Base-by-base conservation (phyloP, 2,113 vertebrate genomes). In the Microcebus lehilahytsara region DNA sequence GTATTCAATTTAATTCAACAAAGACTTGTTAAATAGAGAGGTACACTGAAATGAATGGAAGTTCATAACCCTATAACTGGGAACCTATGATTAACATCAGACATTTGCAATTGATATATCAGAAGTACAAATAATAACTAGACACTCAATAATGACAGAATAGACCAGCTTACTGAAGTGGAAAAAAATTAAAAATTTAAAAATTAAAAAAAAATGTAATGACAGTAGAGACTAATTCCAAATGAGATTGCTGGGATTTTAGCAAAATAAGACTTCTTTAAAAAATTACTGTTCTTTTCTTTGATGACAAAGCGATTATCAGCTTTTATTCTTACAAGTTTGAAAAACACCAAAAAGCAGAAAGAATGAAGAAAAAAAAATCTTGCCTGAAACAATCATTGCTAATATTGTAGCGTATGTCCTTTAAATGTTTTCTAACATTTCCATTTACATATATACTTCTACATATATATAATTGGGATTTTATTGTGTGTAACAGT, bases 251-350 rank as follows among this genome's bases (percentile, higher is more conserved):
- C 23, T 56, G 14, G 27, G 7, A 53, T 88, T 79, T 62, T 46
- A 84, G 86, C 40, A 90, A 91, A 58, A 1, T 49, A 93, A 53
- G 60, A 67, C 5, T 74, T 88, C 80, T 71, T 17, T 8, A 40
- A 84, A 89, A 67, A 84, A 81, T 60, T 66, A 78, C 27, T 75
- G 4, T 83, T 87, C 6, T 96, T 89, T 90, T 88, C 42, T 96
- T 75, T 95, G 25, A 93, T 78, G 37, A 71, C 66, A 92, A 84
- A 92, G 94, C 37, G 60, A 71, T 64, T 83, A 86, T 25, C 30
- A 42, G 16, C 6, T 95, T 89, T 80, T 56, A 51, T 30, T 90
- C 32, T 85, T 75, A 49, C 46, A 85, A 66, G 37, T 78, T 95
- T 86, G 42, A 92, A 90, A 97, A 83, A 56, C 58, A 91, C 2